Conservation (phyloP, 2,888 invertebrate species). For the Rhynchonema sp. region DNA sequence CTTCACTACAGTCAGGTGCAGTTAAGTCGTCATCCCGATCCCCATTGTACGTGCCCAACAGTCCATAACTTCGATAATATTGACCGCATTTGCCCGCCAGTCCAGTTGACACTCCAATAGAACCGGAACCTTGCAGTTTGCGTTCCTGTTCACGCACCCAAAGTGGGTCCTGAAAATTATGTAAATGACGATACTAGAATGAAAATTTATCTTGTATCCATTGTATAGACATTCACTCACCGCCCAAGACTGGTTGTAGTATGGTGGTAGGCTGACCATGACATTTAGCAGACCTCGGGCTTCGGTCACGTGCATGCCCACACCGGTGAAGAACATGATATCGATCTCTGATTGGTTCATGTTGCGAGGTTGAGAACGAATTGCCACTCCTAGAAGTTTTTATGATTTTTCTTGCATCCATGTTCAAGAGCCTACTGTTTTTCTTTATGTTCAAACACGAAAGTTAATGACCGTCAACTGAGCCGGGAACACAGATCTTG, state of each 20-base stretch:
- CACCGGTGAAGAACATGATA: conserved; percentile 79
- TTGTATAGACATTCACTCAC: too few relatives aligned
- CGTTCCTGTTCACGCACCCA: background rate
- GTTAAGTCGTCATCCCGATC: conserved; percentile 14
- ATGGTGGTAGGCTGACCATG: conserved; percentile 29
- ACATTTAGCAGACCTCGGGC: conserved; percentile 60
- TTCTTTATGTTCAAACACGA: too few relatives aligned
- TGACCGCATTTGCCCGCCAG: background rate
- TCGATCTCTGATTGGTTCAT: conserved; percentile 82
- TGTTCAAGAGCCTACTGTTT: too few relatives aligned
- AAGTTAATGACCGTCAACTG: too few relatives aligned
- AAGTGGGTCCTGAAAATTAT: background rate
- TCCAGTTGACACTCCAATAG: background rate
- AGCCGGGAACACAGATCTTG: too few relatives aligned
- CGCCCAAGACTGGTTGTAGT: conserved; percentile 50
- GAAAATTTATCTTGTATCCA: too few relatives aligned
- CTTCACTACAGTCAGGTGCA: conserved; percentile 11
- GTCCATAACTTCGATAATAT: conserved; percentile 5
- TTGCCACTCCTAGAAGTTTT: conserved; percentile 68
- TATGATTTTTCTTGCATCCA: too few relatives aligned
- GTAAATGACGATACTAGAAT: background rate
- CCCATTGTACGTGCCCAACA: conserved; percentile 12
- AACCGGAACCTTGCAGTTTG: background rate
- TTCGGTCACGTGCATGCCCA: conserved; percentile 73
- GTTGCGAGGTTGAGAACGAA: conserved; percentile 70